phyloP scores from a whole-genome alignment of 2,113 vertebrate species.

The Melanostigma gelatinosum region DNA sequence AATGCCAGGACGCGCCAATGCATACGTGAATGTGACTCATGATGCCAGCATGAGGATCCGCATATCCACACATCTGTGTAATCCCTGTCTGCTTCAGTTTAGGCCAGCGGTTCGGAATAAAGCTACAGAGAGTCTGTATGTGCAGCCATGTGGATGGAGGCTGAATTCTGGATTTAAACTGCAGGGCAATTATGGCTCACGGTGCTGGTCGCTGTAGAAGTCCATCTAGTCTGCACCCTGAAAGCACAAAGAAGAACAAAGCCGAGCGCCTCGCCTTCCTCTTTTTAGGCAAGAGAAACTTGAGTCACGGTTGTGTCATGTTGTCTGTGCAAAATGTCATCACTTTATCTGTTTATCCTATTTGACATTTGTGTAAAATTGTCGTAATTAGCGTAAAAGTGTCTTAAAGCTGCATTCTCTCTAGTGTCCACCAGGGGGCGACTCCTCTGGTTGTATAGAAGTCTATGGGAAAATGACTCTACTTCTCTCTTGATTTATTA shows the following conservation, averaged over 20 bases:
- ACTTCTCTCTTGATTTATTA: too few species aligned
- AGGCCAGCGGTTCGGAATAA: constrained; percentile 29
- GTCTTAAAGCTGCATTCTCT: background rate
- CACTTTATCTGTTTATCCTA: too few species aligned
- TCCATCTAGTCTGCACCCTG: background rate
- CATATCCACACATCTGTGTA: constrained; percentile 55
- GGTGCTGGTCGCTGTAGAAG: constrained; percentile 7
- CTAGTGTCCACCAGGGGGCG: background rate
- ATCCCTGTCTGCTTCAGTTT: constrained; percentile 52
- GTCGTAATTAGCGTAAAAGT: too few species aligned
- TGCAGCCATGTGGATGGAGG: constrained; percentile 32
- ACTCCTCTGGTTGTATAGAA: background rate
- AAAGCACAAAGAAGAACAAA: background rate
- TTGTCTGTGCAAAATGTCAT: too few species aligned
- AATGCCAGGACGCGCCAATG: constrained; percentile 24
- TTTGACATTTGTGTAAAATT: too few species aligned
- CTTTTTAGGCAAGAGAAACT: constrained; percentile 2
- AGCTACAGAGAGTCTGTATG: constrained; percentile 30
- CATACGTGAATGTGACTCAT: constrained; percentile 48
- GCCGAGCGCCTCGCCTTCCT: constrained; percentile 34
- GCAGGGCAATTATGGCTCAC: constrained; percentile 30
- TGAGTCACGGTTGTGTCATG: too few species aligned
- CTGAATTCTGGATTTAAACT: constrained; percentile 45
- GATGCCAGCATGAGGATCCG: constrained; percentile 35
- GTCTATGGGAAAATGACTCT: too few species aligned